A percentile compares a stretch with the other conserved stretches of the same genome.
These are phyloP conservation scores for Erithacus rubecula DNA, from an alignment of 2,797 vertebrate species.

Conservation along the genomic window DNA sequence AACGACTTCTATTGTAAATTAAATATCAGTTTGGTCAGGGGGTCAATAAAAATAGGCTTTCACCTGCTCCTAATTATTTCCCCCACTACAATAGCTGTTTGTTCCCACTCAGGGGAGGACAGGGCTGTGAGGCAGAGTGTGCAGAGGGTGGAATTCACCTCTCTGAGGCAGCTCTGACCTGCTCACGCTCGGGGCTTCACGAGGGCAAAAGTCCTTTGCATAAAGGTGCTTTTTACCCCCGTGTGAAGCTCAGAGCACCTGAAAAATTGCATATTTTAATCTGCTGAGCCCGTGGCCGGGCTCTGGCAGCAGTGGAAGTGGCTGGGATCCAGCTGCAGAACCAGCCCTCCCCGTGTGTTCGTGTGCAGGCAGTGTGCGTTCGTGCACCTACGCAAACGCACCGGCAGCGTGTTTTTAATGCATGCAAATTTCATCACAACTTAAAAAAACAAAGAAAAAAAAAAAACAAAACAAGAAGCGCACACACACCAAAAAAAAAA, in stretches of 20 bases:
- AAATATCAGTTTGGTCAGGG: background rate
- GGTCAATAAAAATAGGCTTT: constrained; percentile 45
- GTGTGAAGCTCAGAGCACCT: background rate
- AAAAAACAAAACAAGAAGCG: background rate
- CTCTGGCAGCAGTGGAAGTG: background rate
- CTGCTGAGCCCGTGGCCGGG: background rate
- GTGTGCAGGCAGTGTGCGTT: background rate
- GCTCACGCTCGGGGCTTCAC: background rate
- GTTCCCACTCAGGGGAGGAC: background rate
- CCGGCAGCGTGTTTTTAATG: fast-evolving
- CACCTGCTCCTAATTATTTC: constrained; percentile 55
- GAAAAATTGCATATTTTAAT: background rate
- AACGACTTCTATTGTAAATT: background rate
- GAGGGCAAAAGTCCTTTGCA: background rate
- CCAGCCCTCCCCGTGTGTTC: background rate
- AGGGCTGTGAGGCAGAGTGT: background rate
- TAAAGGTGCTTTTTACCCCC: background rate
- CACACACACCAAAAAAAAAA: no score
- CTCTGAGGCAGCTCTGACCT: constrained; percentile 9
- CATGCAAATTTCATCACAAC: background rate
- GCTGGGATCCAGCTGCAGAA: background rate
- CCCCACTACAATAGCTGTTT: constrained; percentile 39
- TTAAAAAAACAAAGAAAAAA: background rate
- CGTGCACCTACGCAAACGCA: background rate
- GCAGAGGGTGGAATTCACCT: constrained; percentile 32